A percentile compares a stretch with the other conserved stretches of the same genome.
Evolutionary conservation across 2,113 vertebrate genomes (phyloP).

Genomic region (Podocnemis expansa): DNA sequence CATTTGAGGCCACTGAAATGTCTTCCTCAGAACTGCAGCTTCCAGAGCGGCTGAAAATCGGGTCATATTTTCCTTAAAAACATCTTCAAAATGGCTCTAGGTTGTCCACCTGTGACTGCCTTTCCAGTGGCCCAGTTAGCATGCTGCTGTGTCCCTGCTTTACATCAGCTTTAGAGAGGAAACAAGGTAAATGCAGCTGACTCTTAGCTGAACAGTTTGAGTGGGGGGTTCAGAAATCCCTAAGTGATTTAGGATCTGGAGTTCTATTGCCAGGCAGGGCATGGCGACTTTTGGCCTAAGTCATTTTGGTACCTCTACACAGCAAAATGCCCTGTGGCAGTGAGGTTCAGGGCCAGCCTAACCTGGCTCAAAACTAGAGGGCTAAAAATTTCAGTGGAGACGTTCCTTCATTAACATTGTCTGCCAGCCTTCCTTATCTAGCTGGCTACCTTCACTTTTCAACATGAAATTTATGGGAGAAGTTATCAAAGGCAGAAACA

Average conservation of each 20-base stretch:
- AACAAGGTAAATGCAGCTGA: no score
- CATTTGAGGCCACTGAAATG: accelerated
- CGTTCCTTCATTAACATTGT: not conserved
- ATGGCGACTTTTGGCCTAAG: not conserved
- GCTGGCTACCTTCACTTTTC: no score
- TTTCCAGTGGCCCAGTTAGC: not conserved
- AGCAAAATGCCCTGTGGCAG: no score
- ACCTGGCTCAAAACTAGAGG: no score
- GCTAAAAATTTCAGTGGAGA: no score
- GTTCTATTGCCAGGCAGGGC: not conserved
- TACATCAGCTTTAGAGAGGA: no score
- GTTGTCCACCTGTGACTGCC: accelerated
- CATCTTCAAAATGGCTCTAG: accelerated
- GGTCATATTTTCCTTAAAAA: accelerated
- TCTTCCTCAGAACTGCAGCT: not conserved
- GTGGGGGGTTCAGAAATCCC: no score
- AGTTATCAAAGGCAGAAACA: accelerated
- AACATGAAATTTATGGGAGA: not conserved
- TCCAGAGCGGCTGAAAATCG: not conserved
- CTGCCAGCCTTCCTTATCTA: no score
- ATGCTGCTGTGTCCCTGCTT: accelerated
- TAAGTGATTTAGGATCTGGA: not conserved
- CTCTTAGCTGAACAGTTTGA: no score
- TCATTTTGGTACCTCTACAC: no score
- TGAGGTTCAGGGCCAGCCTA: no score